phyloP scores from a whole-genome alignment of 1,140 invertebrate genomes.

The Forficula auricularia region DNA sequence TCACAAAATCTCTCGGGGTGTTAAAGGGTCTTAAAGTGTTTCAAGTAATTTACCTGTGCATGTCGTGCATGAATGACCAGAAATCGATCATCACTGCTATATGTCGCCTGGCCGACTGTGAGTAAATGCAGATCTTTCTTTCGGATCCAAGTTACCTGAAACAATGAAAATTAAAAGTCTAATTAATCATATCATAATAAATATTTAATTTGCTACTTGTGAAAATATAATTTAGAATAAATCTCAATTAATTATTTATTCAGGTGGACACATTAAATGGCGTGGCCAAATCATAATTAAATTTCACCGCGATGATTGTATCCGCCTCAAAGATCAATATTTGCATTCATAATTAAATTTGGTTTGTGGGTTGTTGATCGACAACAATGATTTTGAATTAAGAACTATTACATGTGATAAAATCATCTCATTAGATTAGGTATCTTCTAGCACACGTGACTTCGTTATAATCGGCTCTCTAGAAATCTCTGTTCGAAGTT shows the following conservation, averaged over 20 bases:
- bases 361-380: neutral
- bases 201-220: too few species aligned
- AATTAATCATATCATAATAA: neutral
- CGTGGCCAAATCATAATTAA: neutral
- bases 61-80: constrained; percentile 67
- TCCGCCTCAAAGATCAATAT: neutral
- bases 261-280: neutral
- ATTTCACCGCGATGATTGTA: neutral
- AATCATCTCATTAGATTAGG: too few species aligned
- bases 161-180: constrained; percentile 9
- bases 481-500: too few species aligned
- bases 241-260: constrained; percentile 2
- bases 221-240: constrained; percentile 12
- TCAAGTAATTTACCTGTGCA: constrained; percentile 49
- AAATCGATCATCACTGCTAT: constrained; percentile 71
- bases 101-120: constrained; percentile 64
- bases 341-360: neutral
- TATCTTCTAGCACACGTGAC: too few species aligned
- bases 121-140: constrained; percentile 63
- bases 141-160: constrained; percentile 65
- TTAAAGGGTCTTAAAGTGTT: too few species aligned
- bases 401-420: too few species aligned
- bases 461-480: too few species aligned
- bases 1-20: too few species aligned
- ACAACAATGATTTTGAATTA: neutral